phyloP scores from a whole-genome alignment of 2,888 invertebrate species.

The Orthosia gracilis region DNA sequence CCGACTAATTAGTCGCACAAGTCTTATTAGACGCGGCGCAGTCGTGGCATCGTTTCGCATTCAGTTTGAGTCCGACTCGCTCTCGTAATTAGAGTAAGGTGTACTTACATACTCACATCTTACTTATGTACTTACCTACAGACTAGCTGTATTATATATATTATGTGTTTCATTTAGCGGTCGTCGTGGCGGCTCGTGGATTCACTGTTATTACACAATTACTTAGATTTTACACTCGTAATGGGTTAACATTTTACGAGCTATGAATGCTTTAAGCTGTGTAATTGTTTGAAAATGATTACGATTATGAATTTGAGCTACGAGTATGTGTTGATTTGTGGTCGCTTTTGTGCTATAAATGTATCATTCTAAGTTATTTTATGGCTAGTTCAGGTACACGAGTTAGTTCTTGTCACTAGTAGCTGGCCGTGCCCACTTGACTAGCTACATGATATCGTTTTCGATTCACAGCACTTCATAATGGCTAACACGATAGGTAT shows the following conservation, averaged over 20 bases:
- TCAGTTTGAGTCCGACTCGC: constrained; percentile 27
- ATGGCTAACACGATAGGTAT: neutral
- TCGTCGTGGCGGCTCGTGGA: neutral
- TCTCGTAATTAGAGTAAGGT: constrained; percentile 26
- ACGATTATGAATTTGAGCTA: too few relatives aligned
- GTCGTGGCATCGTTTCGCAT: constrained; percentile 15
- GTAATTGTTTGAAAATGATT: too few relatives aligned
- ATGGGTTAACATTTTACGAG: neutral
- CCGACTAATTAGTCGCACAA: constrained; percentile 30
- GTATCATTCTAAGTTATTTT: neutral
- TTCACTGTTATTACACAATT: neutral
- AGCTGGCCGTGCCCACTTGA: too few relatives aligned
- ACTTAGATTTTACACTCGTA: constrained; percentile 6
- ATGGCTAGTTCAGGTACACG: neutral
- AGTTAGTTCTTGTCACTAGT: neutral
- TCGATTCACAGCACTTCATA: too few relatives aligned
- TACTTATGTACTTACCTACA: neutral
- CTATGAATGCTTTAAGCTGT: neutral
- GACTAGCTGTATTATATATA: too few relatives aligned
- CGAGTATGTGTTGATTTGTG: too few relatives aligned
- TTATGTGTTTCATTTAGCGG: neutral
- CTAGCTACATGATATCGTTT: neutral
- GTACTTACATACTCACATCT: constrained; percentile 1
- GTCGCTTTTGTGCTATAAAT: too few relatives aligned
- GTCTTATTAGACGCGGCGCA: constrained; percentile 19